A percentile compares a stretch with the other conserved stretches of the same genome.
Conservation (phyloP, 2,113 vertebrate genomes). For the Bos indicus region DNA sequence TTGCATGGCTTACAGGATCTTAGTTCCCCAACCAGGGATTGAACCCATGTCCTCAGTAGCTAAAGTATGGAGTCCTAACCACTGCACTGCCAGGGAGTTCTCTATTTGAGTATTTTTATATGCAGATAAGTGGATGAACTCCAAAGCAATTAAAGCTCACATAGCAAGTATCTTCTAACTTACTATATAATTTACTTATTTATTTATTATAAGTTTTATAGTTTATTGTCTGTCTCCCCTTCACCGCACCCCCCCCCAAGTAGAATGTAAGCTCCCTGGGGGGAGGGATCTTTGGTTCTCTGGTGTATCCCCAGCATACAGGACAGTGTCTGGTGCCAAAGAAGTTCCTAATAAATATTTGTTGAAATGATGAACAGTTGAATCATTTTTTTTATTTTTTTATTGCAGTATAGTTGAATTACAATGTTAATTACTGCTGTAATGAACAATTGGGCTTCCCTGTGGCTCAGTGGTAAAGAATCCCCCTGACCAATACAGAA, state of each 20-base stretch:
- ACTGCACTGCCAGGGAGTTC: not conserved
- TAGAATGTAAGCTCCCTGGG: not conserved
- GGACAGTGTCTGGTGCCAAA: not conserved
- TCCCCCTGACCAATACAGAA: not conserved
- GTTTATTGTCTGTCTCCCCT: not conserved
- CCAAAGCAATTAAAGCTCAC: constrained; percentile 6
- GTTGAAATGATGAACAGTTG: not conserved
- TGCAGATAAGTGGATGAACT: not conserved
- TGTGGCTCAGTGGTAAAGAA: not conserved
- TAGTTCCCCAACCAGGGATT: not conserved
- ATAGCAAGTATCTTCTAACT: not conserved
- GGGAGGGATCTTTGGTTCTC: not conserved
- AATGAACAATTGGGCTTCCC: not conserved
- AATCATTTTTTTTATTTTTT: not conserved
- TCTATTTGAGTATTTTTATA: not conserved
- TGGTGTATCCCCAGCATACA: not conserved
- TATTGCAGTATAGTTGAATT: not conserved
- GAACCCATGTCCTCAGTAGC: not conserved
- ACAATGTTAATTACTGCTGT: not conserved
- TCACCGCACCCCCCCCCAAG: not conserved
- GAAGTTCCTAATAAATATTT: constrained; percentile 17
- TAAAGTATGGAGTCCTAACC: not conserved
- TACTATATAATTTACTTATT: not conserved
- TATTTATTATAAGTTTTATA: not conserved
- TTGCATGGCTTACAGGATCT: not conserved